Evolutionary conservation across 2,113 vertebrate genomes (phyloP).

Genomic region (Bubo blakistoni): DNA sequence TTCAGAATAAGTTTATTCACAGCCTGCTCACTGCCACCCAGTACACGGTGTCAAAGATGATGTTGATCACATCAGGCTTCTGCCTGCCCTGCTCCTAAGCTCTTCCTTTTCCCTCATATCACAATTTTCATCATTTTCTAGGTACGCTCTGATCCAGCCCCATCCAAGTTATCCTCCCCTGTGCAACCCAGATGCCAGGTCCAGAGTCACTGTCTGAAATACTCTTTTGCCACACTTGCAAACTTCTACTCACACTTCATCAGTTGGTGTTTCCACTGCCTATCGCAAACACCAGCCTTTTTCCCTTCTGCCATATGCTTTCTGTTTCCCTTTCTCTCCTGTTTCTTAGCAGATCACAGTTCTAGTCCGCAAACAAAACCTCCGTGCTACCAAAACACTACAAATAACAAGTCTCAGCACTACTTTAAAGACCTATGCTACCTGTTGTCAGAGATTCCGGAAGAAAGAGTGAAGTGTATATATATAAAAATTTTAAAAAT

Average conservation of each 20-base stretch:
- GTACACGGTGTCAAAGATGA: fast-evolving
- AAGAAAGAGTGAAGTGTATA: neutral
- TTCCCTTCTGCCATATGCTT: neutral
- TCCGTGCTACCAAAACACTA: neutral
- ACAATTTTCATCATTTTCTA: neutral
- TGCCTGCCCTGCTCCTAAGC: neutral
- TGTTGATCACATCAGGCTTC: too few species aligned
- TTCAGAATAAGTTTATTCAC: neutral
- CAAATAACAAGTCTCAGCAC: neutral
- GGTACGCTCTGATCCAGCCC: neutral
- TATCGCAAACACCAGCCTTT: neutral
- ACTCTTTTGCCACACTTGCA: neutral
- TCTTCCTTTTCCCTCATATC: neutral
- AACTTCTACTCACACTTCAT: neutral
- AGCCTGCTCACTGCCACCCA: neutral
- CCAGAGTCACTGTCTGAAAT: neutral
- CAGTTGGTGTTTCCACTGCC: neutral
- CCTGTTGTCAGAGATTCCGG: neutral
- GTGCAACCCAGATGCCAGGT: neutral
- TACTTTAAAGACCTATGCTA: neutral
- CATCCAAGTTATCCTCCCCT: neutral
- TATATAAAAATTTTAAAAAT: neutral
- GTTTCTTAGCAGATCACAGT: neutral
- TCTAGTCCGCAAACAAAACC: neutral
- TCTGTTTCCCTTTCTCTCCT: neutral